Conservation (phyloP, 2,797 vertebrate genomes). For the Semaprochilodus insignis region DNA sequence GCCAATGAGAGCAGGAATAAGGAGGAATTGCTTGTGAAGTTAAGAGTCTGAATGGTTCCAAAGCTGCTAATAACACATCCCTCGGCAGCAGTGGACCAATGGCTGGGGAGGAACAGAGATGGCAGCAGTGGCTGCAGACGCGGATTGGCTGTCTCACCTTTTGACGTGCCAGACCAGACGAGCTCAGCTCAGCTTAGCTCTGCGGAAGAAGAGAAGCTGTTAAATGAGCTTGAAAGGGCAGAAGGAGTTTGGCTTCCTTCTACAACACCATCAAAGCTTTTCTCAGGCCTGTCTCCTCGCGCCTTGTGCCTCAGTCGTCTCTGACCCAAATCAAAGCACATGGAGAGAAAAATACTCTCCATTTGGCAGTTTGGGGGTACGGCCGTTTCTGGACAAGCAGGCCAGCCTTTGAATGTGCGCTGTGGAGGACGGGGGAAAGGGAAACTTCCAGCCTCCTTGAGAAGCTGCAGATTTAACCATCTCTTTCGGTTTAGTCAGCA, state of each 20-base stretch:
- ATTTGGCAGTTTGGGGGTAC: slow-evolving; percentile 43
- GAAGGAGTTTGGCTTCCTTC: slow-evolving; percentile 12
- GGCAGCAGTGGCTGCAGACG: slow-evolving; percentile 30
- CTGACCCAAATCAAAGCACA: slow-evolving; percentile 42
- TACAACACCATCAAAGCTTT: slow-evolving; percentile 7
- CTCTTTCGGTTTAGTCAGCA: slow-evolving; percentile 71
- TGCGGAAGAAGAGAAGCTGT: slow-evolving; percentile 35
- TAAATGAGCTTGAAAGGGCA: slow-evolving; percentile 40
- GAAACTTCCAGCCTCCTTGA: slow-evolving; percentile 64
- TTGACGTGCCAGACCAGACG: slow-evolving; percentile 31
- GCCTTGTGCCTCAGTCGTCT: slow-evolving; percentile 23
- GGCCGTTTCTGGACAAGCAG: slow-evolving; percentile 33
- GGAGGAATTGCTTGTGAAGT: slow-evolving; percentile 54
- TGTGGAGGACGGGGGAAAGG: slow-evolving; percentile 1
- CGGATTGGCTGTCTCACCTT: slow-evolving; percentile 26
- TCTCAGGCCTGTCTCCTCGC: neutral
- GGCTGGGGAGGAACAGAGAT: slow-evolving; percentile 11
- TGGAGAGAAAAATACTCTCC: slow-evolving; percentile 22
- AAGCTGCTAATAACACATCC: slow-evolving; percentile 56
- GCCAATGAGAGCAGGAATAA: slow-evolving; percentile 64
- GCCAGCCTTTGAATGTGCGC: slow-evolving; percentile 14
- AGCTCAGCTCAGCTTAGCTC: slow-evolving; percentile 18
- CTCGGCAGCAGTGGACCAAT: slow-evolving; percentile 48
- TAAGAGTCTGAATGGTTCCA: slow-evolving; percentile 56
- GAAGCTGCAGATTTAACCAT: slow-evolving; percentile 65